phyloP scores from a whole-genome alignment of 2,797 vertebrate species.

The Potorous gilbertii region DNA sequence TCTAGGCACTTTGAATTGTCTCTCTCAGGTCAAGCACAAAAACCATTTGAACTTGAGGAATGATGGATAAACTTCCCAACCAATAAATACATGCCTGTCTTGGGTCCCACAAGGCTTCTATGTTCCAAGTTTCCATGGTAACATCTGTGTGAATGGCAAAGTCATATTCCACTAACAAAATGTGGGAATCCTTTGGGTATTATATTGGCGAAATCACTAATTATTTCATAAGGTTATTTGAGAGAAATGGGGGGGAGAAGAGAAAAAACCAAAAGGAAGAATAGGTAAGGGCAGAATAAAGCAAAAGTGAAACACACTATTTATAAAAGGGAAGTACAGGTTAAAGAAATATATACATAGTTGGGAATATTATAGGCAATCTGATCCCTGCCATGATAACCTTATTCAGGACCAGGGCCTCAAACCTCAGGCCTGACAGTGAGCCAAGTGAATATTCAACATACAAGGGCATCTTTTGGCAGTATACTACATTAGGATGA shows the following conservation, averaged over 20 bases:
- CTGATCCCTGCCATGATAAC: not conserved
- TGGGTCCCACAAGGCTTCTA: not conserved
- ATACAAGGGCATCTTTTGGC: not conserved
- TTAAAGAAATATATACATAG: not conserved
- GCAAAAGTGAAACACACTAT: not conserved
- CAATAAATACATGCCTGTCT: not conserved
- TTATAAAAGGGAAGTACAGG: not conserved
- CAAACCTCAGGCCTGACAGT: not conserved
- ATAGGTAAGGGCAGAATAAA: not conserved
- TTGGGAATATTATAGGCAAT: not conserved
- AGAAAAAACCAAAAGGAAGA: not conserved
- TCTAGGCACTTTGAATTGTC: not conserved
- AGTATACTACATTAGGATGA: not conserved
- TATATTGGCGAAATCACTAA: not conserved
- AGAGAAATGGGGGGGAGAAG: not conserved
- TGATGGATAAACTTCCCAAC: not conserved
- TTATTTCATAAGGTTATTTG: not conserved
- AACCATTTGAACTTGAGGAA: not conserved
- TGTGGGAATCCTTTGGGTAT: not conserved
- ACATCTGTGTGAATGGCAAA: constrained; percentile 4
- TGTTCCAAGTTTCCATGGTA: not conserved
- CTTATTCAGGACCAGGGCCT: not conserved
- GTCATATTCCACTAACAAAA: not conserved
- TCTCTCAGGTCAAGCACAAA: not conserved
- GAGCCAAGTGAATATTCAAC: not conserved